Conservation (phyloP, 2,888 invertebrate species). For the Andrena marginata region DNA sequence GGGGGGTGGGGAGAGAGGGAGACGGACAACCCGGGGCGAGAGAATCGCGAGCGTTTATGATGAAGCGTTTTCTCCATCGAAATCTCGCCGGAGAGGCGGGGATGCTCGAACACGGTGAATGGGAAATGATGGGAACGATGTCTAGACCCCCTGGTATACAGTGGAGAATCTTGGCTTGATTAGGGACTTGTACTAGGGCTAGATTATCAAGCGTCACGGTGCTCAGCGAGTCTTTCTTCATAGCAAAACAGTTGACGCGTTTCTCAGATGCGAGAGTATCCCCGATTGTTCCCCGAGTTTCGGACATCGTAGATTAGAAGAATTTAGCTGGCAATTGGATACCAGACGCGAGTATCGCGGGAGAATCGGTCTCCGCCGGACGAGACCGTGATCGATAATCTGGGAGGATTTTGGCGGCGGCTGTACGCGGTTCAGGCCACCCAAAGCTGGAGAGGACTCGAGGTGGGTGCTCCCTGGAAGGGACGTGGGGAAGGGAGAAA, state of each 20-base stretch:
- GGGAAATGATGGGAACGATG: constrained; percentile 29
- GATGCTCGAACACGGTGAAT: constrained; percentile 1
- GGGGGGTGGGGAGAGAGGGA: neutral
- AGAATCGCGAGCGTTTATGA: constrained; percentile 29
- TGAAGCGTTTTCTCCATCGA: constrained; percentile 4
- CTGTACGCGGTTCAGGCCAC: constrained; percentile 83
- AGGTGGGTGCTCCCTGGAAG: constrained; percentile 72
- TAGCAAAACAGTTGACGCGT: neutral
- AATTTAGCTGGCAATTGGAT: neutral
- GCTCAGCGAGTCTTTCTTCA: neutral
- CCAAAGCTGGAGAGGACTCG: constrained; percentile 82
- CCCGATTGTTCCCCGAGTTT: neutral
- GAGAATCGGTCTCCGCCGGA: constrained; percentile 21
- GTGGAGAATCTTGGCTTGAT: constrained; percentile 16
- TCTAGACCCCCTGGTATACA: constrained; percentile 20
- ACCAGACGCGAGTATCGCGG: neutral
- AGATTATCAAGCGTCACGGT: neutral
- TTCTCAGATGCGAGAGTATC: neutral
- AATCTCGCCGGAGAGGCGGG: constrained; percentile 9
- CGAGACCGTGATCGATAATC: constrained; percentile 53
- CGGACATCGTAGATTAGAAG: neutral
- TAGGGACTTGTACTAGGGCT: neutral
- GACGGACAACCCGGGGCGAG: neutral
- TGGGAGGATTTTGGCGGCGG: constrained; percentile 68
- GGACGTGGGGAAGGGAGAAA: constrained; percentile 78